Conservation (phyloP, 1,140 invertebrate species). For the Sarcophaga peregrina region DNA sequence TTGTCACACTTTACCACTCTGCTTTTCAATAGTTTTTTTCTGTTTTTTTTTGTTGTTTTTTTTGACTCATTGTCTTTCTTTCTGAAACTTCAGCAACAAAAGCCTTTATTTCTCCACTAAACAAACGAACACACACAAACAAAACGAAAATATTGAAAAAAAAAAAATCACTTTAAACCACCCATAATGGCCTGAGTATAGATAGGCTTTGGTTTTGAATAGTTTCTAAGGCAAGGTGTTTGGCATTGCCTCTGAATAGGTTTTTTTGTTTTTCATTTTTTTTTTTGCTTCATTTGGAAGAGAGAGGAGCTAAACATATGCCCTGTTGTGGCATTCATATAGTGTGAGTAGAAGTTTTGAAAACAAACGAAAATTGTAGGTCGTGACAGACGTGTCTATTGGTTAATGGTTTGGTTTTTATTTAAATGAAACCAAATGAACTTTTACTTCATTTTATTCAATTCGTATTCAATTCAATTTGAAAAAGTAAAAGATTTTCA, state of each 20-base stretch:
- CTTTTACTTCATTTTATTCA: neutral
- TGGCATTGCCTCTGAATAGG: neutral
- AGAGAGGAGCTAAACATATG: too few species aligned
- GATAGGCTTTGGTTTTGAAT: conserved; percentile 1
- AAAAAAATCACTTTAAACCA: neutral
- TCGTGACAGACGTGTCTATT: conserved; percentile 41
- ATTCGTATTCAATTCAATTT: neutral
- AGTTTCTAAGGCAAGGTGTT: conserved; percentile 17
- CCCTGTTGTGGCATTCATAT: too few species aligned
- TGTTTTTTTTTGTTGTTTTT: neutral
- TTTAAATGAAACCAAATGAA: conserved; percentile 19
- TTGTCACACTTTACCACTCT: conserved; percentile 25
- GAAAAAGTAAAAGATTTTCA: neutral
- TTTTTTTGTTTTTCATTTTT: neutral
- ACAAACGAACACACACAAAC: neutral
- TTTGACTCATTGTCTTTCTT: too few species aligned
- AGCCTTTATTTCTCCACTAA: conserved; percentile 30
- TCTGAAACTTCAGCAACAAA: neutral
- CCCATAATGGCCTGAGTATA: conserved; percentile 7
- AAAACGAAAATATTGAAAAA: neutral
- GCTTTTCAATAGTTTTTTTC: neutral
- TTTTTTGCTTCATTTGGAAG: too few species aligned
- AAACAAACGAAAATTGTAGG: neutral
- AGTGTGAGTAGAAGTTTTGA: too few species aligned
- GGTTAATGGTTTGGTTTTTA: conserved; percentile 18